Base-by-base conservation (phyloP, 2,113 vertebrate species). In the Sphyrna mokarran region DNA sequence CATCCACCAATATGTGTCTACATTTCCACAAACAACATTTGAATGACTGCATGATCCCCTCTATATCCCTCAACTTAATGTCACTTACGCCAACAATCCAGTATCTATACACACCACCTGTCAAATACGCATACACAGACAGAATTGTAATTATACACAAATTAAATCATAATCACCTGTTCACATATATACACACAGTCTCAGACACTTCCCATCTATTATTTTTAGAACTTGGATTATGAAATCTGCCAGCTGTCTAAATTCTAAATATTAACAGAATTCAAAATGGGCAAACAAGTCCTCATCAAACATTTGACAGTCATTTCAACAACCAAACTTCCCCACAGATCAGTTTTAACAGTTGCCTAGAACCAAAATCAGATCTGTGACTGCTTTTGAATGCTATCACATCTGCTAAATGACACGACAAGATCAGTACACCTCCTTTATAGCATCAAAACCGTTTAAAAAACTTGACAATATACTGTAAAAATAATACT, bases 81-180 rank as follows among this genome's bases (percentile, higher is more conserved):
- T 95, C 68, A 95, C 40, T 95, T 72, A 95, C 23, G n/a, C 40
- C 68, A 70, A 72, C n/a, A 43, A 29, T 40, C 40, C 58, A 91
- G 29, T 20, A 33, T 23, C 86, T 54, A 90, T 90, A 29, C 86
- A 90, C 86, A 58, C 86, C 86, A 90, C 37, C n/a, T 94, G 91
- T 69, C 63, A 94, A 94, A 69, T 94, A 40, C 89, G 7, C 89
- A 63, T 93, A 33, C 93, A 54, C 40, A 95, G 66, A 40, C 68
- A 72, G 20, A 95, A 48, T 95, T 14, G 23, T 95, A 95, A 95
- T 58, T 40, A 69, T 48, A 48, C 37, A 95, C 37, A 95, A 95
- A 72, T 72, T 72, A 95, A 70, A 95, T 95, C 68, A 69, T 68
- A 94, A 94, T 66, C 90, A 93, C 29, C 63, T 68, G n/a, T 93